Evolutionary conservation across 2,113 vertebrate species (phyloP), one percentile per base, ranked within the genome.

Genomic region (Cebidichthys violaceus): DNA sequence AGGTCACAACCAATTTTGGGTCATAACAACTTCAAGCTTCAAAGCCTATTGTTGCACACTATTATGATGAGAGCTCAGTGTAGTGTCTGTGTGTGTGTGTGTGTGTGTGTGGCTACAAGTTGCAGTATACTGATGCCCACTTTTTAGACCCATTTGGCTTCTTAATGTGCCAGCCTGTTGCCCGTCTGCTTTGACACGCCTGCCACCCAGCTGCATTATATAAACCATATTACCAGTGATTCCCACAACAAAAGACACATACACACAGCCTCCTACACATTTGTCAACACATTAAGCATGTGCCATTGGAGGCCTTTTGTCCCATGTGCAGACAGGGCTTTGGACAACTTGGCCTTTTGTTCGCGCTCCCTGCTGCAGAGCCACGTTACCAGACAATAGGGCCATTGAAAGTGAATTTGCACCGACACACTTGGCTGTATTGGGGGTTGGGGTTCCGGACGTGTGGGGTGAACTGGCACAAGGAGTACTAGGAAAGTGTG

Each of bases 221-320:
- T 72, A 52, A 62, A 81, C 15, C 69, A 45, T 66, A 84, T 87
- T 83, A 70, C 31, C 33, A 22, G 31, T 35, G 50, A 65, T 77
- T 68, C 75, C 45, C 54, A 60, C 27, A 68, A 79, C 81, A 88
- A 75, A 78, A 64, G 45, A 60, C 65, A 61, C 71, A 72, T 76
- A 70, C 59, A 60, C 45, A 64, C n/a, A n/a, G n/a, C 27, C 57
- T 60, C 72, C 55, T 29, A 78, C 72, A 84, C 72, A 82, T 73
- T 77, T 75, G 80, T 85, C 72, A 84, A 82, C 65, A 87, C 37
- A 87, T 84, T 66, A 86, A 86, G 75, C 81, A 75, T 61, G 72
- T 82, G 69, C 55, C 67, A 70, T 17, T 39, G 65, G 75, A 79
- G 55, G 80, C n/a, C 79, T 61, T 87, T 85, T 91, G 87, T 85